These are phyloP conservation scores for Phragmatobia fuliginosa DNA, from an alignment of 2,888 invertebrate species.

Conservation along the genomic window DNA sequence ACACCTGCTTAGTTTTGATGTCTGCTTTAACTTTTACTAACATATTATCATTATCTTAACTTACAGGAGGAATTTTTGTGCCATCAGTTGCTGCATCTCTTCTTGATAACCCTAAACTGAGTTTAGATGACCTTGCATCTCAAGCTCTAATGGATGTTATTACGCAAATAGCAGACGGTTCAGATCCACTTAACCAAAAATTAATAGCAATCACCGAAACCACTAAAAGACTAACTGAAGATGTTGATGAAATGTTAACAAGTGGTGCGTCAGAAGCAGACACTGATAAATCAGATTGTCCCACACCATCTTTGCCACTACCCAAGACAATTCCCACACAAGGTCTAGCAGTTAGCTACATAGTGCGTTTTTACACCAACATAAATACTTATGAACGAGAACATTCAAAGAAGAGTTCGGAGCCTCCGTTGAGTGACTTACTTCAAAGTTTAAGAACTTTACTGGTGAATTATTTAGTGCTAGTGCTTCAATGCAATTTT, in stretches of 20 bases:
- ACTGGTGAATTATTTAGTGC: slow-evolving; percentile 86
- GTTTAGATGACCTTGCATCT: slow-evolving; percentile 86
- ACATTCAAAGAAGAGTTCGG: slow-evolving; percentile 91
- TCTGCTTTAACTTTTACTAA: neutral
- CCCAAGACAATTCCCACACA: slow-evolving; percentile 76
- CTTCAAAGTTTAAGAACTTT: slow-evolving; percentile 86
- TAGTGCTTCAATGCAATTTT: slow-evolving; percentile 85
- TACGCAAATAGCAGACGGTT: slow-evolving; percentile 85
- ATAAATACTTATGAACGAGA: slow-evolving; percentile 91
- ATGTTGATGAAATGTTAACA: slow-evolving; percentile 73
- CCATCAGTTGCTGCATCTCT: slow-evolving; percentile 85
- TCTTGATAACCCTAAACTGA: slow-evolving; percentile 82
- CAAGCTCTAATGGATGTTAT: slow-evolving; percentile 90
- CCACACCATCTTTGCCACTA: slow-evolving; percentile 78
- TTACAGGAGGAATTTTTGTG: slow-evolving; percentile 84
- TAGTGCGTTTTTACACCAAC: slow-evolving; percentile 88
- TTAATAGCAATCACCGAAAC: slow-evolving; percentile 75
- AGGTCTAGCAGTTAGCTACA: slow-evolving; percentile 80
- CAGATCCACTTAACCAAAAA: slow-evolving; percentile 86
- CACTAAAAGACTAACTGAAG: slow-evolving; percentile 79
- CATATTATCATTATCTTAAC: neutral
- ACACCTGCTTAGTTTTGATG: neutral
- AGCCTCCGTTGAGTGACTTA: slow-evolving; percentile 90
- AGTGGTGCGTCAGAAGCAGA: slow-evolving; percentile 73
- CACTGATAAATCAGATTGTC: slow-evolving; percentile 75